Conservation (phyloP, 2,888 invertebrate species). For the Imbricaverruca yamaguchii region DNA sequence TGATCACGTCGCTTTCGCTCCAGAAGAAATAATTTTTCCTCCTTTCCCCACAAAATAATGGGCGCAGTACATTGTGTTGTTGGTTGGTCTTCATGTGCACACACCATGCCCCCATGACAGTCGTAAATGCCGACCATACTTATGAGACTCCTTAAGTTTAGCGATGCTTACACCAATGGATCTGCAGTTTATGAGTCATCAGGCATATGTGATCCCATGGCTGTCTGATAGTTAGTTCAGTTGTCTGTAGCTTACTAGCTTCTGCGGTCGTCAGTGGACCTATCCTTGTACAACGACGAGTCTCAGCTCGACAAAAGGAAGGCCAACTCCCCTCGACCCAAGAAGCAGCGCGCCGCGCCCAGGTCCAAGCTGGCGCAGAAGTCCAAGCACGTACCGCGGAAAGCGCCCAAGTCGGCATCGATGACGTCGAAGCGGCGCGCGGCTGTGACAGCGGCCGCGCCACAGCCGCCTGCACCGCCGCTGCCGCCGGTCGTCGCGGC, state of each 20-base stretch:
- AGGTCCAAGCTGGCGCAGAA: not conserved
- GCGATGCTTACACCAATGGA: no score
- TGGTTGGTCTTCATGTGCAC: no score
- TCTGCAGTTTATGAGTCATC: no score
- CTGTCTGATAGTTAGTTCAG: not conserved
- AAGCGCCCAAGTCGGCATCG: not conserved
- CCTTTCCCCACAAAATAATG: no score
- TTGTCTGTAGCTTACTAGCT: not conserved
- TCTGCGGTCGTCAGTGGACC: conserved; percentile 57
- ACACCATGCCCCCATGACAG: no score
- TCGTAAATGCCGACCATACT: no score
- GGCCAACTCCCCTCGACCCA: not conserved
- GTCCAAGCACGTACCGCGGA: not conserved
- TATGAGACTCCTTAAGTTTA: no score
- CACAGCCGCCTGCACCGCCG: not conserved
- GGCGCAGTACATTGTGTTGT: no score
- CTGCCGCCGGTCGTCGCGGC: not conserved
- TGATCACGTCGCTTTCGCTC: no score
- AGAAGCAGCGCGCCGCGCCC: not conserved
- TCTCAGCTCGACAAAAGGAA: conserved; percentile 56
- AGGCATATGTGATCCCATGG: no score
- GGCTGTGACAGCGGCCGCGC: not conserved
- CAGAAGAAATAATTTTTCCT: no score
- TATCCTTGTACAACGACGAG: conserved; percentile 74
- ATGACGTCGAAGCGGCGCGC: not conserved